A percentile compares a stretch with the other conserved stretches of the same genome.
Evolutionary conservation across 1,140 invertebrate species (phyloP).

Genomic region (Papilio machaon): DNA sequence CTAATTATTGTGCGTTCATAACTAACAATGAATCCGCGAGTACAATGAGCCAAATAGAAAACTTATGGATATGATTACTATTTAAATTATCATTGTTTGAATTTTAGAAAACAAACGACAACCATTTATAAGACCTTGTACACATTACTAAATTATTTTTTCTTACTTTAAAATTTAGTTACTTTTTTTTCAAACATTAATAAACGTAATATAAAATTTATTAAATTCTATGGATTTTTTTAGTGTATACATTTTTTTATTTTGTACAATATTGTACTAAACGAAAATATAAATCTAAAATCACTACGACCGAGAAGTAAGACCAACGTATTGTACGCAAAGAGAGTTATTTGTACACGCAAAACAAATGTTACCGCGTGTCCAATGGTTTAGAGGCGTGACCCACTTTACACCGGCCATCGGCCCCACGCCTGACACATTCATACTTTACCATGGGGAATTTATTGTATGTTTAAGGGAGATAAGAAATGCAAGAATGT

Average conservation of each 20-base stretch:
- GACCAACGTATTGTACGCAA: slow-evolving; percentile 8
- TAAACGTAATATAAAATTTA: no score
- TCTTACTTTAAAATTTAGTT: not conserved
- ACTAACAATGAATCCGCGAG: slow-evolving; percentile 63
- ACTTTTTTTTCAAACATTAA: no score
- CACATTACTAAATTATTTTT: not conserved
- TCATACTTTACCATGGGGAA: slow-evolving; percentile 41
- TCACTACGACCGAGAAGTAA: not conserved
- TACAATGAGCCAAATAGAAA: slow-evolving; percentile 52
- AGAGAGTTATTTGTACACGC: slow-evolving; percentile 40
- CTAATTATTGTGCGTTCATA: slow-evolving; percentile 68
- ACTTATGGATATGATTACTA: slow-evolving; percentile 56
- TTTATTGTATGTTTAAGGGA: slow-evolving; percentile 16
- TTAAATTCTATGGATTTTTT: no score
- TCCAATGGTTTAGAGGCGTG: slow-evolving; percentile 49
- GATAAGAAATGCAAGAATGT: not conserved
- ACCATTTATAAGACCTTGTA: not conserved
- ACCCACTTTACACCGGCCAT: slow-evolving; percentile 49
- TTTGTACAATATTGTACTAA: not conserved
- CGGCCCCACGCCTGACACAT: slow-evolving; percentile 38
- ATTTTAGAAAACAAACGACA: not conserved
- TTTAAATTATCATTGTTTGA: slow-evolving; percentile 45
- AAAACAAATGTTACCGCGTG: slow-evolving; percentile 49
- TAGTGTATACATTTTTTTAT: not conserved
- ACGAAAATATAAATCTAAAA: not conserved